These are phyloP conservation scores for Hydrozoanthus tunicans DNA, from an alignment of 64 coral and sea anemone species.

Conservation along the genomic window DNA sequence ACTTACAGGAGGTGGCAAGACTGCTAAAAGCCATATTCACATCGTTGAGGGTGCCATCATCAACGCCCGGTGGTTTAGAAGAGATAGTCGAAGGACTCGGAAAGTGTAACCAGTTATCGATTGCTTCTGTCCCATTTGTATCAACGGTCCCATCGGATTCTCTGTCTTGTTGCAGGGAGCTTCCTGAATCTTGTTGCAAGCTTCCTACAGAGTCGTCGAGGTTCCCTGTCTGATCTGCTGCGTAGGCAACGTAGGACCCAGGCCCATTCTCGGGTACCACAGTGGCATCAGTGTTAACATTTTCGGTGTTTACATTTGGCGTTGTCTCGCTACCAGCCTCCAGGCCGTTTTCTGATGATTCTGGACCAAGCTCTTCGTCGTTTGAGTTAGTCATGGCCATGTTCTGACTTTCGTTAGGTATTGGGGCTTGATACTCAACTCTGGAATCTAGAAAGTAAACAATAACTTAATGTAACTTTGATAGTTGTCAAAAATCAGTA, in stretches of 20 bases:
- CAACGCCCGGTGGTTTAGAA: conserved; percentile 9
- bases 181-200: conserved; percentile 18
- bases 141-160: neutral
- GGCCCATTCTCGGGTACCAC: neutral
- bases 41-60: neutral
- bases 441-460: neutral
- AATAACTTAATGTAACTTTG: neutral
- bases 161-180: neutral
- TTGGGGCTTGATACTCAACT: conserved; percentile 4
- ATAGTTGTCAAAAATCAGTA: neutral
- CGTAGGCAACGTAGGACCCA: conserved; percentile 17
- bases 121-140: neutral
- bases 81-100: conserved; percentile 13
- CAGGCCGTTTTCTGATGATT: neutral
- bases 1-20: neutral
- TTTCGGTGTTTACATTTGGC: neutral
- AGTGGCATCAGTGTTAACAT: neutral
- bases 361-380: neutral
- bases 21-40: conserved; percentile 20
- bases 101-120: conserved; percentile 1
- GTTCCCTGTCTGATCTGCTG: neutral
- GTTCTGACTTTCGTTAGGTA: conserved; percentile 20
- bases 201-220: neutral
- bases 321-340: neutral
- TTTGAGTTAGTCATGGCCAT: neutral